phyloP scores from a whole-genome alignment of 2,888 invertebrate species.

The Epinotia bilunana region DNA sequence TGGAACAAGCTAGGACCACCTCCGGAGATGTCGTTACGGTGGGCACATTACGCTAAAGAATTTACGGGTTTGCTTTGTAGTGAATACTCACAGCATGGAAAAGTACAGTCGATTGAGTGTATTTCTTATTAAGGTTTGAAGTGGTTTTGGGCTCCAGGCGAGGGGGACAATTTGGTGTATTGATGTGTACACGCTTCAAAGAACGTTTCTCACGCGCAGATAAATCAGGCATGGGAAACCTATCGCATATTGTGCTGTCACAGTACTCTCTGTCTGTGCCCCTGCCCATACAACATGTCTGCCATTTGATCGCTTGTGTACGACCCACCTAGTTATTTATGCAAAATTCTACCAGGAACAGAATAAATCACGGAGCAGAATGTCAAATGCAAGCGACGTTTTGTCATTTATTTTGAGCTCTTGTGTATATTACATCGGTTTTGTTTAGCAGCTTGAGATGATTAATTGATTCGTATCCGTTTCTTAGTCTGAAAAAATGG shows the following conservation, averaged over 20 bases:
- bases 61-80: constrained; percentile 13
- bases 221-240: constrained; percentile 69
- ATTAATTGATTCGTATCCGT: constrained; percentile 69
- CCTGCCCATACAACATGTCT: constrained; percentile 49
- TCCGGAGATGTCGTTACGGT: constrained; percentile 16
- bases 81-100: constrained; percentile 1
- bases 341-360: constrained; percentile 40
- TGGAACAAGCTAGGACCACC: constrained; percentile 39
- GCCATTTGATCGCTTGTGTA: constrained; percentile 63
- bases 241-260: constrained; percentile 53
- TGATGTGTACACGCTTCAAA: constrained; percentile 57
- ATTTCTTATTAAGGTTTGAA: constrained; percentile 5
- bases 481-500: constrained; percentile 69
- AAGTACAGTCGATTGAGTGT: constrained; percentile 20
- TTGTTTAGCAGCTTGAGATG: constrained; percentile 53
- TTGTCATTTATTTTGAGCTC: constrained; percentile 22
- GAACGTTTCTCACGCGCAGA: constrained; percentile 60
- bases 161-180: constrained; percentile 43
- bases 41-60: constrained; percentile 15
- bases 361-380: constrained; percentile 33
- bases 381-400: constrained; percentile 19
- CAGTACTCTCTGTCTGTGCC: constrained; percentile 56
- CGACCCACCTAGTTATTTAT: constrained; percentile 45
- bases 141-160: constrained; percentile 9
- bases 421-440: constrained; percentile 25